Percentiles rank a stretch among this genome's conserved stretches.
These are phyloP conservation scores for Salvelinus fontinalis DNA, from an alignment of 2,113 vertebrate genomes.

Conservation along the genomic window DNA sequence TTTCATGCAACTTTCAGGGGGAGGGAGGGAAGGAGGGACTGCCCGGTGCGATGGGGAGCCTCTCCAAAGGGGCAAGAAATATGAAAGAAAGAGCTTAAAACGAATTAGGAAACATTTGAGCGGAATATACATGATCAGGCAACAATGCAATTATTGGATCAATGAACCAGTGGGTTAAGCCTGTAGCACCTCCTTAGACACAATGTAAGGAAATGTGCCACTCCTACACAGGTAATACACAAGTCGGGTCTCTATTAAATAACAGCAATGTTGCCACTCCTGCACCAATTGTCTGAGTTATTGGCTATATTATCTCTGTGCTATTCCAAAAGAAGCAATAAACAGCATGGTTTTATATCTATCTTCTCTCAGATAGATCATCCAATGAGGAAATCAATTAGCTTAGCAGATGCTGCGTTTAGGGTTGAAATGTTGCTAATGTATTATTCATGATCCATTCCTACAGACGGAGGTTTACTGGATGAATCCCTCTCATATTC, in stretches of 20 bases:
- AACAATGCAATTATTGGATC: slow-evolving; percentile 19
- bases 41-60: neutral
- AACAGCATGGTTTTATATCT: too few species aligned
- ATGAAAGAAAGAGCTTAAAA: neutral
- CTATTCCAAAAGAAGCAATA: too few species aligned
- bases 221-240: slow-evolving; percentile 2
- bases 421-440: too few species aligned
- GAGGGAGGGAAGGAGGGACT: neutral
- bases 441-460: too few species aligned
- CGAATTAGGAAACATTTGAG: slow-evolving; percentile 29
- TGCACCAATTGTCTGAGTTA: too few species aligned
- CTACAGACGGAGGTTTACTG: too few species aligned
- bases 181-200: neutral
- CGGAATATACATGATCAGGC: neutral
- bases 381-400: too few species aligned
- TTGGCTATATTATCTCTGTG: too few species aligned
- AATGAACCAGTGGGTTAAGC: slow-evolving; percentile 8
- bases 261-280: neutral
- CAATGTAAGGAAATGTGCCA: slow-evolving; percentile 25
- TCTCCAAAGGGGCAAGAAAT: neutral
- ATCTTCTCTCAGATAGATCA: too few species aligned
- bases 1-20: neutral
- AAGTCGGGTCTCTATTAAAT: neutral
- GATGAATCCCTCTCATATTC: too few species aligned
- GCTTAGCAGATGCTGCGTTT: too few species aligned